A percentile compares a stretch with the other conserved stretches of the same genome.
Evolutionary conservation across 1,140 invertebrate genomes (phyloP).

Genomic region (Eueides isabella): DNA sequence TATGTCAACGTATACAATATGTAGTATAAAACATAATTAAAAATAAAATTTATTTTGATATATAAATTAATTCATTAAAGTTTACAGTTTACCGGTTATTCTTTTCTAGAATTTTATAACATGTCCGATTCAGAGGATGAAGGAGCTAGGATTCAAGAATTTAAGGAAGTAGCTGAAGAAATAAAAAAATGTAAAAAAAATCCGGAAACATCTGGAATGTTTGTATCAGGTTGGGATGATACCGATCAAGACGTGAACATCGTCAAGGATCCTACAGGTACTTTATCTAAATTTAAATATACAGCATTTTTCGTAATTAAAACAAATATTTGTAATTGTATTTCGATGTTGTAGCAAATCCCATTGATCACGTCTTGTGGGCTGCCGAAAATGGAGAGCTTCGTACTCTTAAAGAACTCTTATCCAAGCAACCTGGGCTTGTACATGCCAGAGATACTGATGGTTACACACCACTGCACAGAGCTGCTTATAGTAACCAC

Average conservation of each 20-base stretch:
- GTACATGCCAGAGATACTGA: constrained; percentile 91
- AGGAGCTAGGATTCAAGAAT: constrained; percentile 45
- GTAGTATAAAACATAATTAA: no score
- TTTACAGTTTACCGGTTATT: background rate
- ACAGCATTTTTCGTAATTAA: background rate
- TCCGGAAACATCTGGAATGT: constrained; percentile 81
- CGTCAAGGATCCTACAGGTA: constrained; percentile 83
- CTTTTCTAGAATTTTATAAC: constrained; percentile 5
- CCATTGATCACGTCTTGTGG: constrained; percentile 87
- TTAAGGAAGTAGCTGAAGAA: constrained; percentile 66
- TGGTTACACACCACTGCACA: constrained; percentile 90
- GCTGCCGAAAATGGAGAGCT: constrained; percentile 92
- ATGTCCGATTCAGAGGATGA: constrained; percentile 66
- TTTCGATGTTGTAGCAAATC: constrained; percentile 82
- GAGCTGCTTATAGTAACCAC: constrained; percentile 96
- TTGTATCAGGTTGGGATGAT: constrained; percentile 87
- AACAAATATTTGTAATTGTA: constrained; percentile 8
- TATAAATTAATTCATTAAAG: no score
- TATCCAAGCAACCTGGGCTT: constrained; percentile 84
- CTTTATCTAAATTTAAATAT: background rate
- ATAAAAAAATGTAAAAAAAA: constrained; percentile 72
- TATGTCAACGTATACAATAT: background rate
- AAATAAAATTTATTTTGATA: no score
- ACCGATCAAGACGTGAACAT: constrained; percentile 84
- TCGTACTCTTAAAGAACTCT: constrained; percentile 85